Evolutionary conservation across 2,797 vertebrate species (phyloP).

Genomic region (Paratrypauchen microcephalus): DNA sequence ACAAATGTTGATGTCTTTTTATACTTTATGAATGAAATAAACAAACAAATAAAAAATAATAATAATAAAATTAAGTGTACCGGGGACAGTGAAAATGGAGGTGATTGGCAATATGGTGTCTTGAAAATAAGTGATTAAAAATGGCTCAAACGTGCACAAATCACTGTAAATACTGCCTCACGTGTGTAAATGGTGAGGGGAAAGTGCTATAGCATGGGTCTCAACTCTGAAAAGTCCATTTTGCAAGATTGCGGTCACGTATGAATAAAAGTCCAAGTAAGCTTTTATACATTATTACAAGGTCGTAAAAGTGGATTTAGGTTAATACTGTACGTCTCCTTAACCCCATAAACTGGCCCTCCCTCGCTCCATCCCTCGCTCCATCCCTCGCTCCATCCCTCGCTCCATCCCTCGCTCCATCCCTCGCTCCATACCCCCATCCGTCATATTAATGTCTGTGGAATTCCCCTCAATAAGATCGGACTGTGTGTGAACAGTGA

Average conservation of each 20-base stretch:
- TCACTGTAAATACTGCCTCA: no score
- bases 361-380: conserved; percentile 6
- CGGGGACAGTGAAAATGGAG: no score
- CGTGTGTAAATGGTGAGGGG: no score
- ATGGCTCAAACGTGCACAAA: no score
- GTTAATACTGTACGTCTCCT: not conserved
- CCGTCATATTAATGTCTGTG: conserved; percentile 36
- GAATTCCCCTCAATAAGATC: conserved; percentile 31
- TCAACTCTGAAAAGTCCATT: no score
- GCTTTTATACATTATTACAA: not conserved
- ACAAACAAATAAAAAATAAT: no score
- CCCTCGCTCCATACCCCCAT: conserved; percentile 6
- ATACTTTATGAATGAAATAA: no score
- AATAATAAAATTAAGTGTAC: no score
- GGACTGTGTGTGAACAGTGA: conserved; percentile 15
- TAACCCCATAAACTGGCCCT: conserved; percentile 54
- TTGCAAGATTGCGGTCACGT: conserved; percentile 11
- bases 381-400: conserved; percentile 13
- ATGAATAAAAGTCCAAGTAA: conserved; percentile 35
- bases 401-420: conserved; percentile 17
- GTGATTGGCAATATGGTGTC: no score
- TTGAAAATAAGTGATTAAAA: no score
- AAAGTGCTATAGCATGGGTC: no score
- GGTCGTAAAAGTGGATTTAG: not conserved
- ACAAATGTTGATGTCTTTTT: no score